A percentile compares a stretch with the other conserved stretches of the same genome.
Conservation (phyloP, 2,113 vertebrate species). For the Otus sunia region DNA sequence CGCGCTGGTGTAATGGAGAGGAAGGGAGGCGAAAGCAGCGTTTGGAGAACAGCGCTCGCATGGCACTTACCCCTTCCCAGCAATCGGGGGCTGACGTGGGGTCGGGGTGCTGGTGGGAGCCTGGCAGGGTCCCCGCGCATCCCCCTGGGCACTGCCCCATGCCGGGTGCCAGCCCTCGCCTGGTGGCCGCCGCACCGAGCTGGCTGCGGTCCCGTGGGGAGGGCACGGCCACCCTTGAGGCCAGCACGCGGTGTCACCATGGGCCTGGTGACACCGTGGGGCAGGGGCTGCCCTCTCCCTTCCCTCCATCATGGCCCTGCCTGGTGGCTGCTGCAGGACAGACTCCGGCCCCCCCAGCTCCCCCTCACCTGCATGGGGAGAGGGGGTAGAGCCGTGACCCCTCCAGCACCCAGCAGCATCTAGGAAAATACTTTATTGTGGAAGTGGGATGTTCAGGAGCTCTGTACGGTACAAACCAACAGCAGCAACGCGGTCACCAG, state of each 20-base stretch:
- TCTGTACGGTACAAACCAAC: not conserved
- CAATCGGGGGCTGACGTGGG: not conserved
- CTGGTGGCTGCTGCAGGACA: not conserved
- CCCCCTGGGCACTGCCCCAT: not conserved
- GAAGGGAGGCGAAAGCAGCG: not conserved
- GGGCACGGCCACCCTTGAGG: accelerated
- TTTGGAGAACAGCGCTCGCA: not conserved
- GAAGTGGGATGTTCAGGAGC: not conserved
- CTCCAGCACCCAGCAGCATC: not conserved
- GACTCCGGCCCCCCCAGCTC: not conserved
- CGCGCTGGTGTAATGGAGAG: not conserved
- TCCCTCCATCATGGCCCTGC: not conserved
- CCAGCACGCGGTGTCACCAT: not conserved
- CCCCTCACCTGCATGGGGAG: accelerated
- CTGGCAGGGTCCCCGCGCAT: not conserved
- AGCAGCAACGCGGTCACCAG: accelerated
- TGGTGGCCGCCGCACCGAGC: accelerated
- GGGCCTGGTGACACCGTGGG: not conserved
- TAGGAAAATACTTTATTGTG: constrained; percentile 67
- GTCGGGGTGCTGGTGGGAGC: not conserved
- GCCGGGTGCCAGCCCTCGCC: not conserved
- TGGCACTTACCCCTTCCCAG: not conserved
- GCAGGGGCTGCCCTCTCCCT: not conserved
- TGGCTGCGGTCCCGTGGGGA: accelerated
- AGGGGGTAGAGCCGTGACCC: accelerated